These are phyloP conservation scores for Parasteatoda lunata DNA, from an alignment of 2,888 invertebrate species.

Conservation along the genomic window DNA sequence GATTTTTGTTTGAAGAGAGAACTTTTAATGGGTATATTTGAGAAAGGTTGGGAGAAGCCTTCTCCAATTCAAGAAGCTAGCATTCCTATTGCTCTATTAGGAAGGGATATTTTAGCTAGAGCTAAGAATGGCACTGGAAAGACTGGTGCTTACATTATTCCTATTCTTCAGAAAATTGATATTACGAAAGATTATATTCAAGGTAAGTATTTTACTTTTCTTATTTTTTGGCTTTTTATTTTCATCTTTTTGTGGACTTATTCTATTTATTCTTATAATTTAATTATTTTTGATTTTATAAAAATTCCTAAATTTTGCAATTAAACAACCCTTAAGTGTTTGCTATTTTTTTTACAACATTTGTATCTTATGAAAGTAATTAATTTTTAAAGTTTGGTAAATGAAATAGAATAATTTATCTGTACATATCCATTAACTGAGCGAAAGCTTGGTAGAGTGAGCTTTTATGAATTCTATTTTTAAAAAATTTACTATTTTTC, in stretches of 20 bases:
- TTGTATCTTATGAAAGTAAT: no score
- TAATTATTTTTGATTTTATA: conserved; percentile 33
- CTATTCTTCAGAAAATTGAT: conserved; percentile 91
- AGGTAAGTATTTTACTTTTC: conserved; percentile 74
- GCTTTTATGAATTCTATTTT: no score
- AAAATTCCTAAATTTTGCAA: neutral
- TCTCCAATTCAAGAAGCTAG: conserved; percentile 99
- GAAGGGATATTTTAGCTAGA: conserved; percentile 97
- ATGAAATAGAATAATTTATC: no score
- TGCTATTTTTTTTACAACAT: no score
- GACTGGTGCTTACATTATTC: conserved; percentile 99
- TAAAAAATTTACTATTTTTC: no score
- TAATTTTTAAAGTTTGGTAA: no score
- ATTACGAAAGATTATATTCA: conserved; percentile 91
- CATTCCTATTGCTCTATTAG: conserved; percentile 97
- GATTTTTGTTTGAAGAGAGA: conserved; percentile 98
- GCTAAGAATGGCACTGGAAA: conserved; percentile 99
- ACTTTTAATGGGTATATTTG: conserved; percentile 99
- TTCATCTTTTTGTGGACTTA: no score
- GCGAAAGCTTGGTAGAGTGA: no score
- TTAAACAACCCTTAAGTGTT: neutral
- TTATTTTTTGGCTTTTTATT: neutral
- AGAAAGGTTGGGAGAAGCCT: conserved; percentile 99
- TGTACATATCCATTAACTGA: no score
- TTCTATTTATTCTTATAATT: conserved; percentile 9